Base-by-base conservation (phyloP, 2,888 invertebrate genomes). In the Melanophora roralis region DNA sequence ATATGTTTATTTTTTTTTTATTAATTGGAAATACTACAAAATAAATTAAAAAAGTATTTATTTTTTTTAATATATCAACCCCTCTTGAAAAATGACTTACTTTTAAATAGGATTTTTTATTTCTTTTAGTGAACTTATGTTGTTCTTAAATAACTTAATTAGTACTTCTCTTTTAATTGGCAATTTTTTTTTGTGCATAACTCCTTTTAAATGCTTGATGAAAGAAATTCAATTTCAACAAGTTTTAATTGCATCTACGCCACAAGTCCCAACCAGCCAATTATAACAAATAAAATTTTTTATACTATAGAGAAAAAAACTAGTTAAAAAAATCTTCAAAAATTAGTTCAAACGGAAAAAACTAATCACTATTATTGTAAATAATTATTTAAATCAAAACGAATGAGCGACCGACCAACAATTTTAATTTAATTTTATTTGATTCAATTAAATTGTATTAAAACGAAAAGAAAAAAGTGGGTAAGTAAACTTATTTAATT, bases 291-390 rank as follows among this genome's bases (percentile, higher is more conserved):
- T 64, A 51, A 53, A 72, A 27, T 45, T 55, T 9, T 43, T 27
- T 27, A 5, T 27, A 27, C 6, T 27, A 27, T 27, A 27, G 27
- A 27, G 27, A 27, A 27, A 27, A 6, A 60, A 34, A 49, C 0
- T 11, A 40, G 49, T 72, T 72, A 69, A 45, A 72, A 62, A 68
- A 76, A 80, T 76, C 67, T 21, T 45, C 72, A 38, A 57, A 76
- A 80, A 76, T 80, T 68, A 80, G 76, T 80, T 80, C 76, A 76
- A 76, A 80, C 76, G 80, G 80, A 80, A 80, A 80, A 73, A 64
- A 72, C 76, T 80, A 68, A 80, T 80, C 76, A 80, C 65, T 73
- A 65, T 40, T 27, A 16, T n/a, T 32, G 27, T 27, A 27, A 27
- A 27, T 27, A 27, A 38, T 74, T 74, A 71, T 71, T 71, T 71